A percentile compares a stretch with the other conserved stretches of the same genome.
These are phyloP conservation scores for Protonemura montana DNA, from an alignment of 2,888 invertebrate genomes.

Conservation along the genomic window DNA sequence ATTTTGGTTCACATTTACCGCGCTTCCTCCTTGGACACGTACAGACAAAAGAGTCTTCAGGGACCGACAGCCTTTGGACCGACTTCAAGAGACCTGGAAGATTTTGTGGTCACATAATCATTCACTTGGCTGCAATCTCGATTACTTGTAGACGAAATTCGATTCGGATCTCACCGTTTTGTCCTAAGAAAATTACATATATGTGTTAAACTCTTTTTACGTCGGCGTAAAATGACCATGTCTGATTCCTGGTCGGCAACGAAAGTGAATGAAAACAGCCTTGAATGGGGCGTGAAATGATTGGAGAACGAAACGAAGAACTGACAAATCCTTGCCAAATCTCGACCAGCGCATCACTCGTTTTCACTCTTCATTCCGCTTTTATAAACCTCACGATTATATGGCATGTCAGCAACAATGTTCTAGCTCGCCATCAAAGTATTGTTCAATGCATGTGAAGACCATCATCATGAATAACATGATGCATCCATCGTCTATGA, in stretches of 20 bases:
- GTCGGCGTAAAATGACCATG: not conserved
- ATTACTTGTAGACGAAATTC: not conserved
- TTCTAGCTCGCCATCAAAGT: not conserved
- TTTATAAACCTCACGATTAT: not conserved
- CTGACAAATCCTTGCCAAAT: not conserved
- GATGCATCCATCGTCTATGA: constrained; percentile 14
- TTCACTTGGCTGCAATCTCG: not conserved
- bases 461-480: not conserved
- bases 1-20: constrained; percentile 9
- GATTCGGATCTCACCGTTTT: not conserved
- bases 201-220: not conserved
- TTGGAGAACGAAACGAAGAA: not conserved
- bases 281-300: constrained; percentile 12
- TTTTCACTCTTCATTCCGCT: not conserved
- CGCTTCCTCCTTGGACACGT: constrained; percentile 24
- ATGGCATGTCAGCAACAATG: not conserved
- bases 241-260: not conserved
- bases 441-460: not conserved
- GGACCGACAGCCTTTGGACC: not conserved
- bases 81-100: not conserved
- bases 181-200: not conserved
- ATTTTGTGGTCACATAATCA: not conserved
- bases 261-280: not conserved
- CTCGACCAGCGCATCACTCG: not conserved
- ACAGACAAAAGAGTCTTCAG: constrained; percentile 17